A percentile compares a stretch with the other conserved stretches of the same genome.
Evolutionary conservation across 2,797 vertebrate species (phyloP).

Genomic region (Lepus oiostolus): DNA sequence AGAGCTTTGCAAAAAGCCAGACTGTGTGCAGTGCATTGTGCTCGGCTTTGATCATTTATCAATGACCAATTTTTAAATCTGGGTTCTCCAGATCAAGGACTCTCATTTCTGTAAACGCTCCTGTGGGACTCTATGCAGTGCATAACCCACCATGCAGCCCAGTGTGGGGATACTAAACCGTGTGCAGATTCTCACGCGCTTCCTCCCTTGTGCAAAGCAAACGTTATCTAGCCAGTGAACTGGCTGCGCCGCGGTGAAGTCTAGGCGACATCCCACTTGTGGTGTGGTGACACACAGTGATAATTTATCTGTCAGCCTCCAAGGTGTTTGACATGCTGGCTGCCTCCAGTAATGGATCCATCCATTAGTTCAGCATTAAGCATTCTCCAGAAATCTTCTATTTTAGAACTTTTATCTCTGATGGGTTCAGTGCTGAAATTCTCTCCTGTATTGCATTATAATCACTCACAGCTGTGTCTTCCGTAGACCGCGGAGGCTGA

Average conservation of each 20-base stretch:
- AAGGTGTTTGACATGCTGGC: slow-evolving; percentile 57
- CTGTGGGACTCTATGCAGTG: not conserved
- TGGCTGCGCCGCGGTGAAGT: not conserved
- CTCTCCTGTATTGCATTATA: not conserved
- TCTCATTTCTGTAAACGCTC: not conserved
- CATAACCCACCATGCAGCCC: not conserved
- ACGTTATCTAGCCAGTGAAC: not conserved
- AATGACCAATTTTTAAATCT: slow-evolving; percentile 30
- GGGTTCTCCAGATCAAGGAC: not conserved
- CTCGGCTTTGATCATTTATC: slow-evolving; percentile 15
- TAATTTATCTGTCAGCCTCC: slow-evolving; percentile 69
- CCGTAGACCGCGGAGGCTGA: slow-evolving; percentile 40
- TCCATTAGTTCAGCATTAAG: slow-evolving; percentile 74
- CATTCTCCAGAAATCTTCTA: slow-evolving; percentile 68
- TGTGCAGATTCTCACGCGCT: not conserved
- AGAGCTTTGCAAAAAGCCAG: slow-evolving; percentile 44
- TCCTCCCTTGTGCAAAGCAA: not conserved
- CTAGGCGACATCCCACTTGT: slow-evolving; percentile 20
- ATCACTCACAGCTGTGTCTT: slow-evolving; percentile 36
- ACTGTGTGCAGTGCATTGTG: not conserved
- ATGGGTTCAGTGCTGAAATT: slow-evolving; percentile 10
- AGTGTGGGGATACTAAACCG: not conserved
- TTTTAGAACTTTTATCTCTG: slow-evolving; percentile 69
- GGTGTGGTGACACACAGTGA: not conserved
- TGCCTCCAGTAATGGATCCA: slow-evolving; percentile 63